A percentile compares a stretch with the other conserved stretches of the same genome.
Conservation (phyloP, 2,888 invertebrate species). For the Gibbula magus region DNA sequence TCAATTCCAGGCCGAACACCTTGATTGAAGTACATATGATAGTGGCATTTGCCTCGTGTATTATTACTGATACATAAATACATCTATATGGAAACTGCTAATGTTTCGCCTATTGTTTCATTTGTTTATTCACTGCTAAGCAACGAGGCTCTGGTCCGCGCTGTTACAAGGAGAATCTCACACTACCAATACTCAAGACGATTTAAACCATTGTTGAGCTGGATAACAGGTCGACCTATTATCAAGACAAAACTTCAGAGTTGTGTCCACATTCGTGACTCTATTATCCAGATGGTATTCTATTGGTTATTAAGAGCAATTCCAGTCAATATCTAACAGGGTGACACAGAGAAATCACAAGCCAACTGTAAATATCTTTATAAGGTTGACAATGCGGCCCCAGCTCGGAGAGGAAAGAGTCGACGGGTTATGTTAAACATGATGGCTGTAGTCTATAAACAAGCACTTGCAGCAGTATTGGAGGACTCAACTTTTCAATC, state of each 20-base stretch:
- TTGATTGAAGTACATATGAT: background rate
- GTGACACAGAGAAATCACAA: background rate
- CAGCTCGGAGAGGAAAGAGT: too few relatives aligned
- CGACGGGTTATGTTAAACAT: too few relatives aligned
- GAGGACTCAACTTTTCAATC: background rate
- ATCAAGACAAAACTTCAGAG: background rate
- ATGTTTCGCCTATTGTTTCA: background rate
- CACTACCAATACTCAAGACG: background rate
- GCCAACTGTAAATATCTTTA: background rate
- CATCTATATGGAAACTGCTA: conserved; percentile 4
- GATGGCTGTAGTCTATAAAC: too few relatives aligned
- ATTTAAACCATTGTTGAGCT: background rate
- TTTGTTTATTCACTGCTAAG: background rate
- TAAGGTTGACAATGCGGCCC: background rate
- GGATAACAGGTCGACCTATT: background rate
- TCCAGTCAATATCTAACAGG: too few relatives aligned
- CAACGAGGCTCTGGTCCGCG: background rate
- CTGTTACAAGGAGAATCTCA: background rate
- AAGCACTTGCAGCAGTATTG: too few relatives aligned
- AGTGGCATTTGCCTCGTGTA: background rate
- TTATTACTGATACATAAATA: background rate
- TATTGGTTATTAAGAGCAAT: background rate
- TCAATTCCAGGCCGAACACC: too few relatives aligned
- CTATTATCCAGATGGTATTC: background rate
- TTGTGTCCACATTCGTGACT: background rate